These are phyloP conservation scores for Drosophila parvula DNA, from an alignment of 1,140 invertebrate genomes.

Conservation along the genomic window DNA sequence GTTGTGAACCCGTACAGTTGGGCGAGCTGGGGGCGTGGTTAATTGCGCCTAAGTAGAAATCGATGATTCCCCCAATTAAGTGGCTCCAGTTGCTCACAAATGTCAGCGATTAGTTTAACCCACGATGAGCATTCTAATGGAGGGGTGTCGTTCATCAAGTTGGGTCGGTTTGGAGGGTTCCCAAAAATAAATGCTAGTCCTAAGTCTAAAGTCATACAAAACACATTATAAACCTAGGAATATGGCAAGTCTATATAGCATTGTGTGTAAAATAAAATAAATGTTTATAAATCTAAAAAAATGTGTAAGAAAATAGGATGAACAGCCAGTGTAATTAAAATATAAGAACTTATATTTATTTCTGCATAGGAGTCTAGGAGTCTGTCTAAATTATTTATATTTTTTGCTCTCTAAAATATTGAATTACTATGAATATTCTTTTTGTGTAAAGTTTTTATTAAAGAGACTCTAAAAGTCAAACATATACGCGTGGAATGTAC, in stretches of 20 bases:
- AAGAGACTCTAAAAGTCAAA: too few relatives aligned
- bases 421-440: too few relatives aligned
- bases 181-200: neutral
- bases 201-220: neutral
- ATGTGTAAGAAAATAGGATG: neutral
- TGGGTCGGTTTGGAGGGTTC: neutral
- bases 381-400: neutral
- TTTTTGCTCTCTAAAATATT: neutral
- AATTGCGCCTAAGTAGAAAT: slow-evolving; percentile 69
- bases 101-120: slow-evolving; percentile 39
- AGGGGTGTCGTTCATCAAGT: neutral
- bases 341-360: neutral
- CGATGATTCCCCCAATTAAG: slow-evolving; percentile 63
- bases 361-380: neutral
- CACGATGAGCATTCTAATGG: slow-evolving; percentile 9
- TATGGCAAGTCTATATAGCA: neutral
- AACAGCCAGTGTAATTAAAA: neutral
- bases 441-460: neutral
- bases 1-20: slow-evolving; percentile 68
- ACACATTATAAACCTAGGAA: neutral
- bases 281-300: neutral
- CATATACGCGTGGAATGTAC: too few relatives aligned
- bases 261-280: neutral
- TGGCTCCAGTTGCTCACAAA: slow-evolving; percentile 37
- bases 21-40: slow-evolving; percentile 50